phyloP scores from a whole-genome alignment of 1,140 invertebrate species.

The Drusus annulatus region DNA sequence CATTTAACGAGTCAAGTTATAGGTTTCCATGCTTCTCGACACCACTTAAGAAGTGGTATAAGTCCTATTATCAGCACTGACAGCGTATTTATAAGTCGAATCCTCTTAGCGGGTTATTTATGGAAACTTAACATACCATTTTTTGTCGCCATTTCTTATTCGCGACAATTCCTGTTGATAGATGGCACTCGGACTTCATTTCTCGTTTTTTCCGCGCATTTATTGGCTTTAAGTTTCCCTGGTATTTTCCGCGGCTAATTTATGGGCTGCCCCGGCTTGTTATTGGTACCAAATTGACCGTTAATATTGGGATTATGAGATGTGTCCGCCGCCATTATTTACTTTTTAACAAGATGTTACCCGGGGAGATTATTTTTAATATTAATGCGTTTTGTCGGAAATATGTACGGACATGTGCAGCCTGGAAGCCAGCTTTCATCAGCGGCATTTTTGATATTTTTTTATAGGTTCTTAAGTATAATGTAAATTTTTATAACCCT shows the following conservation, averaged over 20 bases:
- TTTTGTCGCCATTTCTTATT: constrained; percentile 11
- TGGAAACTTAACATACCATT: constrained; percentile 36
- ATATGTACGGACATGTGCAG: no score
- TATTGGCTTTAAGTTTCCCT: not conserved
- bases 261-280: not conserved
- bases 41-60: constrained; percentile 11
- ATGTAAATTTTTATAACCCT: no score
- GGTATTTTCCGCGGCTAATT: not conserved
- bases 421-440: no score
- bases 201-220: constrained; percentile 20
- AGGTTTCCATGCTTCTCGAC: not conserved
- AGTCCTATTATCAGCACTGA: constrained; percentile 33
- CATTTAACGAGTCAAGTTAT: no score
- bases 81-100: constrained; percentile 52
- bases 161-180: constrained; percentile 28
- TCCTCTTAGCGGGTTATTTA: constrained; percentile 51
- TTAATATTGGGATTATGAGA: constrained; percentile 26
- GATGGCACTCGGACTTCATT: constrained; percentile 11
- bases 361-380: constrained; percentile 8
- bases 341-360: constrained; percentile 13
- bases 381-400: no score
- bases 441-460: no score
- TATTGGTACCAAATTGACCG: constrained; percentile 9
- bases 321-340: not conserved
- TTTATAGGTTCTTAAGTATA: no score